Conservation (phyloP, 2,797 vertebrate species). For the Molossus molossus region DNA sequence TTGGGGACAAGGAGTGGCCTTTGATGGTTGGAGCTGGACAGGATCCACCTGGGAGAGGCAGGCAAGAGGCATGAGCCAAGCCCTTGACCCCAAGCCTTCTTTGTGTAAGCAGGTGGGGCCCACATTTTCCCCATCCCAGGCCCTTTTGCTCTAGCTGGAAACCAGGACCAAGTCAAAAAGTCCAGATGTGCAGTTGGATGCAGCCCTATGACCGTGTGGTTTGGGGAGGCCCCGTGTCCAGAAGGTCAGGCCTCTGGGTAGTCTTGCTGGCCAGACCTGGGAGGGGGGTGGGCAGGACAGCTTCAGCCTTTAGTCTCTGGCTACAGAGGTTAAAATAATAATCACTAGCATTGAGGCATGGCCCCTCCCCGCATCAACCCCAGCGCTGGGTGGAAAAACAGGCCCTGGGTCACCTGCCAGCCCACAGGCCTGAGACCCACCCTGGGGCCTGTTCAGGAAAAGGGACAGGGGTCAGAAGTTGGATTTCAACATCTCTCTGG, state of each 20-base stretch:
- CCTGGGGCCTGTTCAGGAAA: not conserved
- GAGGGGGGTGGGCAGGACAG: not conserved
- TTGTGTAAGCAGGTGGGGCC: not conserved
- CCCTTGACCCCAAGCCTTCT: not conserved
- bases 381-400: not conserved
- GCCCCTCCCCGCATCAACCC: not conserved
- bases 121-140: not conserved
- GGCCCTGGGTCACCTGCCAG: not conserved
- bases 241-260: not conserved
- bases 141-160: constrained; percentile 11
- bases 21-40: not conserved
- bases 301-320: constrained; percentile 23
- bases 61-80: not conserved
- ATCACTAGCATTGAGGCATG: not conserved
- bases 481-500: not conserved
- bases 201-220: not conserved
- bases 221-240: not conserved
- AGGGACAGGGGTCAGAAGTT: not conserved
- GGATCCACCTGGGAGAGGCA: not conserved
- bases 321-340: constrained; percentile 71
- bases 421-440: not conserved
- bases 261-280: not conserved
- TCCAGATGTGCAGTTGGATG: constrained; percentile 63
- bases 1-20: not conserved
- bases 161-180: not conserved